phyloP scores from a whole-genome alignment of 2,888 invertebrate genomes.

The Aphelenchoides bicaudatus region DNA sequence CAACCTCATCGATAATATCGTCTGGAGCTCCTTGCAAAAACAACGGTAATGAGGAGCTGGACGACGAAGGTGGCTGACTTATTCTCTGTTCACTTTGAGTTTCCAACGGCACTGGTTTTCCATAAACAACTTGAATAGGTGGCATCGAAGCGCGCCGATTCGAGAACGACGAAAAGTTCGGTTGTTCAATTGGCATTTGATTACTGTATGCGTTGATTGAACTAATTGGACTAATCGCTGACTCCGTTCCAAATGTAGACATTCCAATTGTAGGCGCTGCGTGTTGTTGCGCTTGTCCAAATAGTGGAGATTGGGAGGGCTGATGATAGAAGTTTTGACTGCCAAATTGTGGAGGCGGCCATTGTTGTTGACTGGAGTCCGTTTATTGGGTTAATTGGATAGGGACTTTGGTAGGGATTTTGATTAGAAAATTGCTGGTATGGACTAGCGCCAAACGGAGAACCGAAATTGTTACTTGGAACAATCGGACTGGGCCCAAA shows the following conservation, averaged over 20 bases:
- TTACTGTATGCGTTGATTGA: background rate
- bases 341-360: background rate
- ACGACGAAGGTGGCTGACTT: background rate
- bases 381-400: background rate
- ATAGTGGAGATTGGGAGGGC: no score
- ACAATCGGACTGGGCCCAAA: slow-evolving; percentile 15
- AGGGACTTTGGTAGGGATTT: no score
- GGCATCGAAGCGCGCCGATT: slow-evolving; percentile 8
- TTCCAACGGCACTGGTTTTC: slow-evolving; percentile 7
- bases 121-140: slow-evolving; percentile 17
- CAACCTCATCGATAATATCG: slow-evolving; percentile 32
- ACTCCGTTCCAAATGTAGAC: background rate
- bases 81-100: background rate
- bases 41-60: slow-evolving; percentile 21
- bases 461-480: slow-evolving; percentile 9
- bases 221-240: background rate
- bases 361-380: background rate
- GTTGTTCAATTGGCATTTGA: background rate
- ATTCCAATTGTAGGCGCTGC: no score
- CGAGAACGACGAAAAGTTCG: background rate
- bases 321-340: background rate
- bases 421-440: background rate
- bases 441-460: background rate
- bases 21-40: slow-evolving; percentile 30
- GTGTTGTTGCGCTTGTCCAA: no score